Percentiles rank a stretch among this genome's conserved stretches.
phyloP scores from a whole-genome alignment of 1,140 invertebrate species.

The Drosophila pachea region DNA sequence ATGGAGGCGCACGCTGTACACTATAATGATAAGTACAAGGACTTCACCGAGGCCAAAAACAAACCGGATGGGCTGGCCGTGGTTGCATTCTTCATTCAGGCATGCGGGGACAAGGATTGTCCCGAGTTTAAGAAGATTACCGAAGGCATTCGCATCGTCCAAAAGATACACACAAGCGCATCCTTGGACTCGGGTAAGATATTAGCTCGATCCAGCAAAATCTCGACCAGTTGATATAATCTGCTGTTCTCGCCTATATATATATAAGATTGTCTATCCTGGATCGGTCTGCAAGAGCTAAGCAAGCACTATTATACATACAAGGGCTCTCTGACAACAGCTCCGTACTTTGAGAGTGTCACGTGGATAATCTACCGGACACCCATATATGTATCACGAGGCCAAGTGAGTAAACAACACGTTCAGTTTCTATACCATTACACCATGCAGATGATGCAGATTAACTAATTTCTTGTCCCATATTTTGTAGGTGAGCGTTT shows the following conservation, averaged over 20 bases:
- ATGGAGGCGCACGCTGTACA: constrained; percentile 90
- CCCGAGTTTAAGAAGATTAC: constrained; percentile 78
- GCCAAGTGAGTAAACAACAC: constrained; percentile 81
- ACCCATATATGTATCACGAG: constrained; percentile 84
- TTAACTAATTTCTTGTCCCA: no score
- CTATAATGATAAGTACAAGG: constrained; percentile 87
- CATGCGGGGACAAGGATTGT: constrained; percentile 78
- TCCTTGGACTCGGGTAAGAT: constrained; percentile 73
- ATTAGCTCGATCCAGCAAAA: not conserved
- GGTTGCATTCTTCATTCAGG: constrained; percentile 86
- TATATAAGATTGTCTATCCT: constrained; percentile 71
- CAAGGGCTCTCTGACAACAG: constrained; percentile 86
- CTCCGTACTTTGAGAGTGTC: constrained; percentile 85
- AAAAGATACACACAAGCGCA: constrained; percentile 74
- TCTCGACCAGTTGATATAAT: not conserved
- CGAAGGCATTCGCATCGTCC: constrained; percentile 75
- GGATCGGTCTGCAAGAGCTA: constrained; percentile 77
- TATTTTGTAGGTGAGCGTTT: constrained; percentile 65
- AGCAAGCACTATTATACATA: constrained; percentile 79
- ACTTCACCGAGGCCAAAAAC: constrained; percentile 83
- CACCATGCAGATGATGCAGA: no score
- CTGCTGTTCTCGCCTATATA: not conserved
- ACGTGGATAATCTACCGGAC: constrained; percentile 87
- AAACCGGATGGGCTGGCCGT: constrained; percentile 88
- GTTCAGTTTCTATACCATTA: not conserved